Conservation (phyloP, 2,888 invertebrate genomes). For the Tinea trinotella region DNA sequence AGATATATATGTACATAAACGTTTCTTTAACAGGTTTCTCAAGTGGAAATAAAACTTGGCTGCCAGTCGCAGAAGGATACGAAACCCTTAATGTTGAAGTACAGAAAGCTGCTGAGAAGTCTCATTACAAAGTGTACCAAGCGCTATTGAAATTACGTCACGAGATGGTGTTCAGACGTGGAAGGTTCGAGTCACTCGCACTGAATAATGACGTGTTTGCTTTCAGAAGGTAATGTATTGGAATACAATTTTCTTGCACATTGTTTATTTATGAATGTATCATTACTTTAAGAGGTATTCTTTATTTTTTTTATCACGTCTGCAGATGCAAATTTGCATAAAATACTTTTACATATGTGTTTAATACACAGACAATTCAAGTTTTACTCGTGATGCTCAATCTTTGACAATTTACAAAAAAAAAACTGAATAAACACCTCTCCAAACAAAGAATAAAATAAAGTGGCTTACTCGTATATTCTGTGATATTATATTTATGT, state of each 20-base stretch:
- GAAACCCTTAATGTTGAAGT: constrained; percentile 70
- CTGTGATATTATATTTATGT: too few relatives aligned
- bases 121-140: constrained; percentile 76
- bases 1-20: neutral
- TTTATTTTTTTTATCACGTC: too few relatives aligned
- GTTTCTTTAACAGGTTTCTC: constrained; percentile 75
- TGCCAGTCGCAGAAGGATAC: constrained; percentile 77
- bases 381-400: too few relatives aligned
- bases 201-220: constrained; percentile 69
- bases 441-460: too few relatives aligned
- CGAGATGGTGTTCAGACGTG: constrained; percentile 61
- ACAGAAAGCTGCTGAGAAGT: constrained; percentile 57
- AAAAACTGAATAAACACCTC: too few relatives aligned
- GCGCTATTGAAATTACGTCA: constrained; percentile 68
- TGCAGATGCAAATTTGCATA: too few relatives aligned
- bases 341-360: too few relatives aligned
- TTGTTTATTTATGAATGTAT: too few relatives aligned
- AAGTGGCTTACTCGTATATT: too few relatives aligned
- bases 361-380: too few relatives aligned
- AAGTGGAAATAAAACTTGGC: constrained; percentile 71
- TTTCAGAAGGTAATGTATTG: constrained; percentile 57
- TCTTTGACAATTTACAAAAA: too few relatives aligned
- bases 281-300: neutral
- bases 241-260: too few relatives aligned
- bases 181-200: constrained; percentile 67